These are phyloP conservation scores for Acropternis orthonyx DNA, from an alignment of 2,797 vertebrate species.

Conservation along the genomic window DNA sequence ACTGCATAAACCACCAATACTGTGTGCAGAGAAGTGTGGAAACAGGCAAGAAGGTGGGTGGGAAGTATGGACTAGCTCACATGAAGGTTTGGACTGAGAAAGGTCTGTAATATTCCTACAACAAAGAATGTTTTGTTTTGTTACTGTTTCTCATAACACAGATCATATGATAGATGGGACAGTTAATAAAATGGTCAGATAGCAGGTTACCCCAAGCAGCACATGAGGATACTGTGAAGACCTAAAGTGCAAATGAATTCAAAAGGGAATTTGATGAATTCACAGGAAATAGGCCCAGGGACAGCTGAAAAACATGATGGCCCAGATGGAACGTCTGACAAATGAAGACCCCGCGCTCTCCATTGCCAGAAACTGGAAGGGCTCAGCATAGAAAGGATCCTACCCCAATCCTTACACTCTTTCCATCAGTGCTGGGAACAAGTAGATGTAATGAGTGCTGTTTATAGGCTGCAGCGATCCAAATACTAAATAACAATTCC, in stretches of 20 bases:
- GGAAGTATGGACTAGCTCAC: rapidly evolving
- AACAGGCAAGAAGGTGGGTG: neutral
- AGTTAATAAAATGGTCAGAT: neutral
- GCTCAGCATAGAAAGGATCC: neutral
- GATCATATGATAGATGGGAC: neutral
- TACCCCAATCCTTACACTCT: neutral
- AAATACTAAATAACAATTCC: neutral
- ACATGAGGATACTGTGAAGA: neutral
- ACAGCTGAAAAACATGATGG: neutral
- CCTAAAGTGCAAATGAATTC: neutral
- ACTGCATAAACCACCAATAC: neutral
- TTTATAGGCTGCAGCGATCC: neutral
- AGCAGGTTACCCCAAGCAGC: neutral
- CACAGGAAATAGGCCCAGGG: neutral
- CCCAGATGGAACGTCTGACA: neutral
- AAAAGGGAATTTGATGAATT: neutral
- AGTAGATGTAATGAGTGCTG: neutral
- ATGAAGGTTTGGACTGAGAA: neutral
- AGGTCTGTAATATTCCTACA: neutral
- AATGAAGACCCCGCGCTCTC: neutral
- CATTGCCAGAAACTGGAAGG: neutral
- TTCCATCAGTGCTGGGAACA: neutral
- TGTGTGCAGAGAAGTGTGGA: neutral
- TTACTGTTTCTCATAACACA: neutral
- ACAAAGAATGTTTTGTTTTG: neutral